Evolutionary conservation across 2,888 invertebrate species (phyloP).

Genomic region (Melikaiella ostensackeni): DNA sequence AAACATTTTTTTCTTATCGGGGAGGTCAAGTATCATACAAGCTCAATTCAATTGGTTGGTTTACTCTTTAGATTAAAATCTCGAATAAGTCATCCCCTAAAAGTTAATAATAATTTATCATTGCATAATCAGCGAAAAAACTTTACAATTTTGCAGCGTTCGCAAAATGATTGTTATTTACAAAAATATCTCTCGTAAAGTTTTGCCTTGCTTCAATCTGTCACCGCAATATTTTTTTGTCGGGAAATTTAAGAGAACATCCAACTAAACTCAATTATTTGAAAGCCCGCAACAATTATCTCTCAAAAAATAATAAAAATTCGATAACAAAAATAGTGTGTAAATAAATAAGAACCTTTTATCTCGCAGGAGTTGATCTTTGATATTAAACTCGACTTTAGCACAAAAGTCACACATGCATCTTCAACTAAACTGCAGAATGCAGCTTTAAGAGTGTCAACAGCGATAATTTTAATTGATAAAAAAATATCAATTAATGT

Average conservation of each 20-base stretch:
- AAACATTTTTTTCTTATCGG: background rate
- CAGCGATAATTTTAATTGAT: slow-evolving; percentile 63
- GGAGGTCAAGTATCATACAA: background rate
- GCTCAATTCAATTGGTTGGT: background rate
- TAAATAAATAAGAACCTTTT: background rate
- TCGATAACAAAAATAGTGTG: background rate
- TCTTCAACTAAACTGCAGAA: slow-evolving; percentile 46
- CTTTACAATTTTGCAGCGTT: background rate
- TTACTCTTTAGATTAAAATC: background rate
- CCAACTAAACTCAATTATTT: background rate
- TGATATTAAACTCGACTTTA: slow-evolving; percentile 33
- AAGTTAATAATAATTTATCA: slow-evolving; percentile 17
- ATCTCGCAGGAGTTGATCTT: background rate
- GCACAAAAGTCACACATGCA: background rate
- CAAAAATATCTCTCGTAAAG: slow-evolving; percentile 18
- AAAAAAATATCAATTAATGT: slow-evolving; percentile 67
- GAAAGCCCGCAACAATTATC: background rate
- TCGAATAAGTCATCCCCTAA: background rate
- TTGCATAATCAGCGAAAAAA: slow-evolving; percentile 8
- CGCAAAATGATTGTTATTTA: slow-evolving; percentile 15
- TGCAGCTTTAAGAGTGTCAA: slow-evolving; percentile 55
- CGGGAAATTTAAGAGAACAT: background rate
- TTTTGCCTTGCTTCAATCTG: background rate
- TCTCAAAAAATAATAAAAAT: background rate
- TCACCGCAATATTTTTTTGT: background rate